Conservation (phyloP, 2,113 vertebrate species). For the Murina feae region DNA sequence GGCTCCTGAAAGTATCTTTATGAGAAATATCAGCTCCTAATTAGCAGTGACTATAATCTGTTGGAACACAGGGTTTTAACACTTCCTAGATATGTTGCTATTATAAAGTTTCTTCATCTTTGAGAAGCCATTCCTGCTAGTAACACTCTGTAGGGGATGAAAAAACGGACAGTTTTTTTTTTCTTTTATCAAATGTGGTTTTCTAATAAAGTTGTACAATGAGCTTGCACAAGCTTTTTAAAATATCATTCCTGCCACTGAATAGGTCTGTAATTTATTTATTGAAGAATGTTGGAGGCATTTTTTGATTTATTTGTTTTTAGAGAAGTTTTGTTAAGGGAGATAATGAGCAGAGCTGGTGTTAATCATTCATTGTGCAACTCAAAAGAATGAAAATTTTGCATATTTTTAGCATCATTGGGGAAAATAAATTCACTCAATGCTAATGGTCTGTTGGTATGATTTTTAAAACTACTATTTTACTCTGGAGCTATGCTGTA, state of each 20-base stretch:
- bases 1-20: constrained; percentile 41
- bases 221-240: constrained; percentile 94
- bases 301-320: constrained; percentile 96
- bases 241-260: constrained; percentile 97
- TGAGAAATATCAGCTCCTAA: constrained; percentile 65
- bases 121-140: constrained; percentile 47
- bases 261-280: constrained; percentile 95
- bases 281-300: constrained; percentile 90
- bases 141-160: constrained; percentile 69
- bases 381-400: constrained; percentile 88
- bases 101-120: constrained; percentile 62
- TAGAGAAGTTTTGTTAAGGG: constrained; percentile 95
- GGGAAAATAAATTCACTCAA: constrained; percentile 84
- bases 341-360: constrained; percentile 95
- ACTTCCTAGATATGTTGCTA: constrained; percentile 58
- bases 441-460: constrained; percentile 82
- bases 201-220: constrained; percentile 91
- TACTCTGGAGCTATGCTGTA: constrained; percentile 75
- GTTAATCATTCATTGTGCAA: constrained; percentile 92
- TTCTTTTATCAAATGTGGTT: constrained; percentile 88
- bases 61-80: constrained; percentile 61
- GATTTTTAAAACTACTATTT: constrained; percentile 78
- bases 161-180: constrained; percentile 82
- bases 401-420: constrained; percentile 91
- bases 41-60: constrained; percentile 66